Conservation (phyloP, 1,140 invertebrate genomes). For the Fopius arisanus region DNA sequence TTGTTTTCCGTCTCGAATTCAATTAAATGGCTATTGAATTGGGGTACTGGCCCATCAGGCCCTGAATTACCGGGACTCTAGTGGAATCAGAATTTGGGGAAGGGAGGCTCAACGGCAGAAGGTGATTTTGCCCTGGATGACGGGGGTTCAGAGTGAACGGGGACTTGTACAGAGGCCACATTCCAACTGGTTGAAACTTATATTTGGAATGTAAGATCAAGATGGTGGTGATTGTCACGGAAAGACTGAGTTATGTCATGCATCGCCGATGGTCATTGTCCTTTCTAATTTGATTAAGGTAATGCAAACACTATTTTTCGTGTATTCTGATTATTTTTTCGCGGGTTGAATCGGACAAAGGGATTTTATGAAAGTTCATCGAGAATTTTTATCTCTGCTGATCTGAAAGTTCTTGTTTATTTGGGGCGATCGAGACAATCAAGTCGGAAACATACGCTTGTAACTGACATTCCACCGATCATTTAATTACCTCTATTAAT, state of each 20-base stretch:
- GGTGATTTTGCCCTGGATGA: not conserved
- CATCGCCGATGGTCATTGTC: slow-evolving; percentile 41
- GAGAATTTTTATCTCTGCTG: too few species aligned
- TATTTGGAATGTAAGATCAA: slow-evolving; percentile 52
- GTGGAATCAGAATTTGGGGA: not conserved
- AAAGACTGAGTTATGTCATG: slow-evolving; percentile 45
- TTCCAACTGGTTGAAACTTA: slow-evolving; percentile 43
- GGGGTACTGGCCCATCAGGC: slow-evolving; percentile 1
- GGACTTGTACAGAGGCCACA: slow-evolving; percentile 25
- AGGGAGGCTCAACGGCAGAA: not conserved
- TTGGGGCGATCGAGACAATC: not conserved
- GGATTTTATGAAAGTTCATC: too few species aligned
- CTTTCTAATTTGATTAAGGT: slow-evolving; percentile 41
- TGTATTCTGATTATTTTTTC: not conserved
- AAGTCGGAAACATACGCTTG: not conserved
- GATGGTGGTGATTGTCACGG: slow-evolving; percentile 48
- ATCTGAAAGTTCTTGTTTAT: too few species aligned
- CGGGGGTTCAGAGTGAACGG: not conserved
- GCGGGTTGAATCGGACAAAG: too few species aligned
- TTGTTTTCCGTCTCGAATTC: slow-evolving; percentile 22
- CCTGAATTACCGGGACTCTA: not conserved
- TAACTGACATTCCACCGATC: not conserved
- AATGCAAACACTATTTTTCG: slow-evolving; percentile 23
- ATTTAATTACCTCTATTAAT: not conserved
- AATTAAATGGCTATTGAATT: not conserved